Percentiles rank a stretch among this genome's conserved stretches.
Conservation (phyloP, 2,113 vertebrate genomes). For the Hyperoodon ampullatus region DNA sequence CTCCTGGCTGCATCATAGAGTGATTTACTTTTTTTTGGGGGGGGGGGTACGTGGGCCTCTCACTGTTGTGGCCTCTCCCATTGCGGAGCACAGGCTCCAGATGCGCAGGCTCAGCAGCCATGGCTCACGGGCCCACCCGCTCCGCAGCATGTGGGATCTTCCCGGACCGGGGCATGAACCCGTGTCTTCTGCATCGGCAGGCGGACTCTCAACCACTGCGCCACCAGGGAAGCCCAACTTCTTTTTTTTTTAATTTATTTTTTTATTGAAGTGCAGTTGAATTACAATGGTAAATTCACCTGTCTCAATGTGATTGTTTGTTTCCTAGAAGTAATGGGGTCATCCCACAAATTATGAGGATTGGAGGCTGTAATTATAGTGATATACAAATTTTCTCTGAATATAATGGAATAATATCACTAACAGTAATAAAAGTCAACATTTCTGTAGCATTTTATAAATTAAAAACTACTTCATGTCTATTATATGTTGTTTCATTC, state of each 20-base stretch:
- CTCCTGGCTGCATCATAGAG: background rate
- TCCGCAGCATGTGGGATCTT: too few species aligned
- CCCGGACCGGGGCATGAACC: too few species aligned
- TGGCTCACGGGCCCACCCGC: too few species aligned
- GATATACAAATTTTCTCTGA: background rate
- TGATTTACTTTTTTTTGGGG: background rate
- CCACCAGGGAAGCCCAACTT: too few species aligned
- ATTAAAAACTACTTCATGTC: background rate
- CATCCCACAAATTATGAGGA: background rate
- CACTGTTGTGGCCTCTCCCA: too few species aligned
- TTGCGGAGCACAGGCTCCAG: too few species aligned
- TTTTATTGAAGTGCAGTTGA: too few species aligned
- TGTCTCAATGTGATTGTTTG: background rate
- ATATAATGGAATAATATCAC: background rate
- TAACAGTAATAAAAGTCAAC: background rate
- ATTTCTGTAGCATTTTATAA: background rate
- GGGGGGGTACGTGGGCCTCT: too few species aligned
- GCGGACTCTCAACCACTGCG: too few species aligned
- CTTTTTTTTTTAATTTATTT: too few species aligned
- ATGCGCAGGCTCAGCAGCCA: too few species aligned
- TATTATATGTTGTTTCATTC: background rate
- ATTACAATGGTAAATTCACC: background rate
- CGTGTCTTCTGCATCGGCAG: too few species aligned
- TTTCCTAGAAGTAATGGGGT: background rate
- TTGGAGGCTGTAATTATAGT: background rate